A percentile compares a stretch with the other conserved stretches of the same genome.
Conservation (phyloP, 2,888 invertebrate genomes). For the Meiosimyza platycephala region DNA sequence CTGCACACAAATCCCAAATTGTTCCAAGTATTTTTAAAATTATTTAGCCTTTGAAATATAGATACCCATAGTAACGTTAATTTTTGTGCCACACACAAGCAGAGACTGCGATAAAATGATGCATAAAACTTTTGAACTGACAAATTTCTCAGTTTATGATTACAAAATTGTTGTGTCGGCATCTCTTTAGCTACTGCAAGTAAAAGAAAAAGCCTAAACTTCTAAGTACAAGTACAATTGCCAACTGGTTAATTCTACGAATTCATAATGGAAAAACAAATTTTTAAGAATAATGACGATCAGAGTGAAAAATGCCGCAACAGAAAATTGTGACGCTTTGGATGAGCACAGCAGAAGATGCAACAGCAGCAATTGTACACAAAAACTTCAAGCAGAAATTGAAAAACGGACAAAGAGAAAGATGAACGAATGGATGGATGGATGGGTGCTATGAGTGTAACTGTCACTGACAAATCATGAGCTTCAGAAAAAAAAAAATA, state of each 20-base stretch:
- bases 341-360: background rate
- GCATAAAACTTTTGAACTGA: too few relatives aligned
- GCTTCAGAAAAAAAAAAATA: background rate
- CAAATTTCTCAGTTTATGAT: too few relatives aligned
- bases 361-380: too few relatives aligned
- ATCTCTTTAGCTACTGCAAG: too few relatives aligned
- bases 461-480: conserved; percentile 13
- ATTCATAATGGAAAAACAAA: background rate
- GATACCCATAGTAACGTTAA: too few relatives aligned
- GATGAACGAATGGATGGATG: background rate
- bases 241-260: background rate
- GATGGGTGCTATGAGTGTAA: background rate
- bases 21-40: too few relatives aligned
- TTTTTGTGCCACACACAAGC: too few relatives aligned
- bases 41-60: too few relatives aligned
- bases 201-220: too few relatives aligned
- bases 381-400: background rate
- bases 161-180: too few relatives aligned
- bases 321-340: background rate
- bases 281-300: conserved; percentile 20
- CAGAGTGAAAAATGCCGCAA: conserved; percentile 22
- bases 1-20: too few relatives aligned
- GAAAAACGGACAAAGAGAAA: background rate
- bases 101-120: too few relatives aligned
- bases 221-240: background rate